A percentile compares a stretch with the other conserved stretches of the same genome.
phyloP scores from a whole-genome alignment of 2,888 invertebrate species.

The Tetanocera ferruginea region DNA sequence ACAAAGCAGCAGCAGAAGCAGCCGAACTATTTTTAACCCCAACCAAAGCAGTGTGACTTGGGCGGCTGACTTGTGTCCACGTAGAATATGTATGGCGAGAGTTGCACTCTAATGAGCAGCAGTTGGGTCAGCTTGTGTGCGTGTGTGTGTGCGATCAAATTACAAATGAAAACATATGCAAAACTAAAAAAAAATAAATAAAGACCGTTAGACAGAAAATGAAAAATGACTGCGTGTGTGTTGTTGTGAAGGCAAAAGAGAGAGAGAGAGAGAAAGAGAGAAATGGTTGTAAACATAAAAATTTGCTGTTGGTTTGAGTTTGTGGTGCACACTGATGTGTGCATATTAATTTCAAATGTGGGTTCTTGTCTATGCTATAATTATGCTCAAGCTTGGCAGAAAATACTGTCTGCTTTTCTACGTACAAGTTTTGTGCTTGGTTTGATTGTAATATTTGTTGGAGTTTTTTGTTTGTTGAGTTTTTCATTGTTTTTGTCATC shows the following conservation, averaged over 20 bases:
- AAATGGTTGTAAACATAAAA: neutral
- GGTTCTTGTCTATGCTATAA: neutral
- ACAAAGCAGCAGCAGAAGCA: neutral
- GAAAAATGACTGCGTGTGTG: neutral
- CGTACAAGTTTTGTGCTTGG: neutral
- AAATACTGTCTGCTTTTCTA: neutral
- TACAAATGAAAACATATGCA: constrained; percentile 29
- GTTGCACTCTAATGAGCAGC: constrained; percentile 10
- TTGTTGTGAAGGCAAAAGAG: too few relatives aligned
- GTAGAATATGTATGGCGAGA: neutral
- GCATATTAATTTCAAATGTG: neutral
- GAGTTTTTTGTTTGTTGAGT: neutral
- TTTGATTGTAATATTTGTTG: neutral
- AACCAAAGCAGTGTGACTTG: neutral
- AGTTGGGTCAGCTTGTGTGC: neutral
- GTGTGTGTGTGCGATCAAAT: neutral
- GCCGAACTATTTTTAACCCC: neutral
- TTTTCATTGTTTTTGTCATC: neutral
- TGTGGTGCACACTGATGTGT: neutral
- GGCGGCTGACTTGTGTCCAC: neutral
- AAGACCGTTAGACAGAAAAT: neutral
- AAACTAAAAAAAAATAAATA: constrained; percentile 1
- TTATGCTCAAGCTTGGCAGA: neutral
- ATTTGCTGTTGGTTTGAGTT: neutral
- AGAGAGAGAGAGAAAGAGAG: neutral